These are phyloP conservation scores for Drosophila takahashii DNA, from an alignment of 1,140 invertebrate species.

Conservation along the genomic window DNA sequence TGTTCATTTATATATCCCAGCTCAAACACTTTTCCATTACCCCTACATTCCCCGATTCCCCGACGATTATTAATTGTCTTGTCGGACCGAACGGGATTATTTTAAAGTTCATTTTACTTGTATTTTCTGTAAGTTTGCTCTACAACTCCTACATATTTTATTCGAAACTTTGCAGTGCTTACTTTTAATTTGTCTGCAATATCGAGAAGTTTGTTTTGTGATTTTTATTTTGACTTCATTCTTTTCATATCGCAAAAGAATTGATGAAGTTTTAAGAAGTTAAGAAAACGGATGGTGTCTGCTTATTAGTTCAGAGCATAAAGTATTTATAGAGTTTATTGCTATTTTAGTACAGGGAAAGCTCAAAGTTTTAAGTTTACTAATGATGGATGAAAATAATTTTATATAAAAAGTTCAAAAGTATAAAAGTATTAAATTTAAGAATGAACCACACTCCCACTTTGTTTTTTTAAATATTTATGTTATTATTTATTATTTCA, in stretches of 20 bases:
- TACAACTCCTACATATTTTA: constrained; percentile 41
- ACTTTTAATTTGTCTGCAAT: constrained; percentile 72
- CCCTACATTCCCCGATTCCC: not conserved
- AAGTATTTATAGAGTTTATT: constrained; percentile 1
- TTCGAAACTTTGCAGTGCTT: constrained; percentile 60
- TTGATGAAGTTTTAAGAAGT: constrained; percentile 47
- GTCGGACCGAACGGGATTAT: constrained; percentile 56
- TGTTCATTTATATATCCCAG: constrained; percentile 61
- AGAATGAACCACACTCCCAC: too few species aligned
- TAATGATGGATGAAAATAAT: not conserved
- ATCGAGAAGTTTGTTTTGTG: constrained; percentile 52
- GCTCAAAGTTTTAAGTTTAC: too few species aligned
- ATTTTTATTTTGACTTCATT: constrained; percentile 48
- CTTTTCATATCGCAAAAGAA: constrained; percentile 32
- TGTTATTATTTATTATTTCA: not conserved
- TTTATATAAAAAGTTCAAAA: not conserved
- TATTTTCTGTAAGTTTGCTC: constrained; percentile 23
- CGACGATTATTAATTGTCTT: constrained; percentile 71
- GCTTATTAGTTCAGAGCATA: constrained; percentile 13
- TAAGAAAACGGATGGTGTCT: not conserved
- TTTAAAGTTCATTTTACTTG: constrained; percentile 31
- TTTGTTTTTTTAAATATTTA: not conserved
- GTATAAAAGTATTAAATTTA: too few species aligned
- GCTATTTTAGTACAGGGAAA: not conserved
- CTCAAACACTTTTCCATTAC: constrained; percentile 40